Evolutionary conservation across 2,113 vertebrate species (phyloP), one percentile per base, ranked within the genome.

Genomic region (Callithrix jacchus): DNA sequence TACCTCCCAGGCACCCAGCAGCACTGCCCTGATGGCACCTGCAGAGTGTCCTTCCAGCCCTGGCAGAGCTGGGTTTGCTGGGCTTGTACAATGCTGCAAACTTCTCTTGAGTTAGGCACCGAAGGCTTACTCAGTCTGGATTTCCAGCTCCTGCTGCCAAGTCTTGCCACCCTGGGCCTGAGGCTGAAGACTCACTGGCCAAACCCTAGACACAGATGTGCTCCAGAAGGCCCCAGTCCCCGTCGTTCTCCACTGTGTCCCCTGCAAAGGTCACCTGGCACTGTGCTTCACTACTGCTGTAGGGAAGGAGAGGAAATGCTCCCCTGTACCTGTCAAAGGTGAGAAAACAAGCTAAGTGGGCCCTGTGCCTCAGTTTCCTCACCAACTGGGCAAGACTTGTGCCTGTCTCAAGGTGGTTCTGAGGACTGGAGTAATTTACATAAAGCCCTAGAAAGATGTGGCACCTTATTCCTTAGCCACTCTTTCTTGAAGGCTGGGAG

Each of bases 401-500:
- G 5, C 6, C 42, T 8, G 5, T 6, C 40, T 23, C 3, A 6
- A 49, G 52, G 25, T 5, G 2, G 3, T 30, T 25, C 2, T 35
- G n/a, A 37, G 42, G 21, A 61, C 32, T 14, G 8, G 0, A 42
- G 3, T 18, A 14, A 23, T 1, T 3, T 23, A 4, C 5, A 30
- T 2, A 47, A 88, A 82, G 20, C 13, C 13, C 23, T 21, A 40
- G 58, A 17, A 37, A 3, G 1, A n/a, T 12, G 2, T 32, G 61
- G 61, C 27, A 64, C 61, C 27, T 52, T 52, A 52, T 52, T 52
- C 49, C 14, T 52, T 52, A 52, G 52, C 52, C 52, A 52, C 16
- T 64, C 37, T n/a, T 17, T 16, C 6, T 0, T 4, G 40, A 6
- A 37, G n/a, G n/a, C 8, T 0, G 2, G 14, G 35, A 35, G 30